A percentile compares a stretch with the other conserved stretches of the same genome.
phyloP scores from a whole-genome alignment of 2,113 vertebrate species.

The Rhinolophus ferrumequinum region DNA sequence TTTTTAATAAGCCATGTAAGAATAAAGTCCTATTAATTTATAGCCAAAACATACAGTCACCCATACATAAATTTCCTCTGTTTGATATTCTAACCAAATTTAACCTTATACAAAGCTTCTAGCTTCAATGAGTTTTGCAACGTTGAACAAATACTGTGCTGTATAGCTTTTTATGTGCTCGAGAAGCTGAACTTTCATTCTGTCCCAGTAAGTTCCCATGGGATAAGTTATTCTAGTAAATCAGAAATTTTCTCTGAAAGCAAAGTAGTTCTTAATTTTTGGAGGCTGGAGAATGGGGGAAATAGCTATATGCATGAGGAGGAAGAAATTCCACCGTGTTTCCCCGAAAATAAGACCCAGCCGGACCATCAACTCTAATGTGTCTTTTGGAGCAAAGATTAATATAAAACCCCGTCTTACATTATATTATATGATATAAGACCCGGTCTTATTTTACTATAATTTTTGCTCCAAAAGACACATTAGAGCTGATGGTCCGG shows the following conservation, averaged over 20 bases:
- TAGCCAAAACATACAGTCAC: neutral
- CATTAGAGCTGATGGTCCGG: too few relatives aligned
- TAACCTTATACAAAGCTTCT: constrained; percentile 41
- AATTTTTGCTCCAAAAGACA: too few relatives aligned
- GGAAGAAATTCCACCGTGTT: neutral
- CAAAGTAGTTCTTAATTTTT: constrained; percentile 56
- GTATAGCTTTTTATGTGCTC: constrained; percentile 43
- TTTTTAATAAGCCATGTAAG: neutral
- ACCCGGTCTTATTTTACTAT: too few relatives aligned
- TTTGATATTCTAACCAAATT: constrained; percentile 44
- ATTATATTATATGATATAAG: too few relatives aligned
- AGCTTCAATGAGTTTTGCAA: constrained; percentile 60
- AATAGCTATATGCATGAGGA: neutral
- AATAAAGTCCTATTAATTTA: neutral
- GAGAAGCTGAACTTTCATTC: constrained; percentile 31
- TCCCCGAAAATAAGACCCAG: too few relatives aligned
- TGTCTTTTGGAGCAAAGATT: too few relatives aligned
- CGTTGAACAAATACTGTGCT: constrained; percentile 33
- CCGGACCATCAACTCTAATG: too few relatives aligned
- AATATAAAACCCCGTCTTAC: too few relatives aligned
- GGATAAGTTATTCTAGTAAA: constrained; percentile 67
- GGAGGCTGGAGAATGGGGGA: neutral
- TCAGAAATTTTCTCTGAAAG: constrained; percentile 59
- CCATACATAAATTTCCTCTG: neutral
- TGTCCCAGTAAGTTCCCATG: constrained; percentile 42